These are phyloP conservation scores for Achroia grisella DNA, from an alignment of 1,140 invertebrate genomes.

Conservation along the genomic window DNA sequence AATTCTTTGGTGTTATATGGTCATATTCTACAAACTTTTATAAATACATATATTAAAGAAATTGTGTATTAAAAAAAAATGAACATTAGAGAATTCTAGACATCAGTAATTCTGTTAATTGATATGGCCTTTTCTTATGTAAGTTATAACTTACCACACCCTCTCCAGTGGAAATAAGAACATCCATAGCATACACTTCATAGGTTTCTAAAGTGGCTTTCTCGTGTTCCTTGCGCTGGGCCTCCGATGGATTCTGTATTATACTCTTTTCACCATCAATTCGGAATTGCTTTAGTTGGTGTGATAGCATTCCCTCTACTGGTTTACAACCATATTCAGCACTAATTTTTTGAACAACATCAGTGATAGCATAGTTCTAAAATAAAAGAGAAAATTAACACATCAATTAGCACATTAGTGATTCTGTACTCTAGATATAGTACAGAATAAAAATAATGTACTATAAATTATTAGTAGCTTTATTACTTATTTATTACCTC, in stretches of 20 bases:
- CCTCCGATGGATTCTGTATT: slow-evolving; percentile 94
- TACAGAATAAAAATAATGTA: too few relatives aligned
- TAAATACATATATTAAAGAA: neutral
- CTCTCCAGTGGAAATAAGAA: slow-evolving; percentile 88
- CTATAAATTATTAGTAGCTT: too few relatives aligned
- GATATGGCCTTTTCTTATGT: too few relatives aligned
- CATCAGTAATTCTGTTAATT: too few relatives aligned
- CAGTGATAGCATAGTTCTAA: slow-evolving; percentile 94
- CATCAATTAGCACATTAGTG: too few relatives aligned
- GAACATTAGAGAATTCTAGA: too few relatives aligned
- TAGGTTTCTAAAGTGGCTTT: slow-evolving; percentile 96
- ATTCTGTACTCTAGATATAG: too few relatives aligned
- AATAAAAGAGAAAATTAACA: slow-evolving; percentile 39
- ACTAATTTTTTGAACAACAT: slow-evolving; percentile 94
- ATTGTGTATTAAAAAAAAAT: too few relatives aligned
- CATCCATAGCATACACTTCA: slow-evolving; percentile 99
- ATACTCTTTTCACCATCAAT: slow-evolving; percentile 99
- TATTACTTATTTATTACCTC: too few relatives aligned
- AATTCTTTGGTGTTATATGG: too few relatives aligned
- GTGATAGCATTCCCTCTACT: slow-evolving; percentile 98
- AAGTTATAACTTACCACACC: slow-evolving; percentile 57
- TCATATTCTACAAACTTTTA: neutral
- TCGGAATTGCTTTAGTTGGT: slow-evolving; percentile 96
- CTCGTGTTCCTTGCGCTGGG: slow-evolving; percentile 98
- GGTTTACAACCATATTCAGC: slow-evolving; percentile 97